These are phyloP conservation scores for Platichthys flesus DNA, from an alignment of 2,113 vertebrate genomes.

Conservation along the genomic window DNA sequence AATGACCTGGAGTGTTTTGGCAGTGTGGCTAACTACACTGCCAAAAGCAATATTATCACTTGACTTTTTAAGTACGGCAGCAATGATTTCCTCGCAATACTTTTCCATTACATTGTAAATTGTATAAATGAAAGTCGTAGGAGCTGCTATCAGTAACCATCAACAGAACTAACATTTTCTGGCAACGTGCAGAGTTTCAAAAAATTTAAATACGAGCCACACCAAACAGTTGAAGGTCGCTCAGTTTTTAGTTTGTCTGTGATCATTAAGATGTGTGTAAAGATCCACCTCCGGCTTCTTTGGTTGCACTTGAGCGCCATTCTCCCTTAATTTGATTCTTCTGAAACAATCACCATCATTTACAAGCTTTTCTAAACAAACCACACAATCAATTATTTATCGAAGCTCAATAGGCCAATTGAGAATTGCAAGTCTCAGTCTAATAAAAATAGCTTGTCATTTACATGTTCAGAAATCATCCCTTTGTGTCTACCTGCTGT, in stretches of 20 bases:
- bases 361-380: slow-evolving; percentile 16
- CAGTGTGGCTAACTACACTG: background rate
- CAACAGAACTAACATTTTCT: background rate
- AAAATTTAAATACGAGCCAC: background rate
- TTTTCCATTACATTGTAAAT: background rate
- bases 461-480: slow-evolving; percentile 18
- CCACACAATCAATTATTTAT: slow-evolving; percentile 17
- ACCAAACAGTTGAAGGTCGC: background rate
- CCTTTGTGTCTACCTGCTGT: background rate
- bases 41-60: slow-evolving; percentile 11
- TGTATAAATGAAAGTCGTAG: background rate
- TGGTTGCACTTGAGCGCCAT: background rate
- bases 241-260: background rate
- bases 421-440: slow-evolving; percentile 1
- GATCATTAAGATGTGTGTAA: background rate
- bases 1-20: background rate
- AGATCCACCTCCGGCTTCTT: background rate
- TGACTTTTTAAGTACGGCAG: background rate
- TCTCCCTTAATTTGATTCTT: slow-evolving; percentile 7
- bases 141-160: background rate
- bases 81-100: background rate
- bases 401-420: slow-evolving; percentile 4
- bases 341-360: slow-evolving; percentile 22
- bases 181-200: background rate
- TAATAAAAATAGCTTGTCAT: slow-evolving; percentile 14